These are phyloP conservation scores for Andricus grossulariae DNA, from an alignment of 1,140 invertebrate species.

Conservation along the genomic window DNA sequence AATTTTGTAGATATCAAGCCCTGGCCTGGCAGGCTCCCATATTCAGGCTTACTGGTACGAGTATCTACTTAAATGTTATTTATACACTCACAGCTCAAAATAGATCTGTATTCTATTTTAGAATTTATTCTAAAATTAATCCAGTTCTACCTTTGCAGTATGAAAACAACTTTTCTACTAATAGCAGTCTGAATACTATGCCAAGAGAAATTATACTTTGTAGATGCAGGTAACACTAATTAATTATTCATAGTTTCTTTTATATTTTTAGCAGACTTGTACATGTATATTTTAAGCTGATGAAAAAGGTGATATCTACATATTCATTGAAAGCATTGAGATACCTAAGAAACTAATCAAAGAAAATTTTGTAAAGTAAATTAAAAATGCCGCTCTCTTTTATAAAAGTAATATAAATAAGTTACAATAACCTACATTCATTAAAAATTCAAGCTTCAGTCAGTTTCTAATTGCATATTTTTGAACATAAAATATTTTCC, in stretches of 20 bases:
- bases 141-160: background rate
- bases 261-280: no score
- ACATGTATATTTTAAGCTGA: background rate
- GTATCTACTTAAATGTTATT: background rate
- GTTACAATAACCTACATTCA: no score
- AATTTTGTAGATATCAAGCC: background rate
- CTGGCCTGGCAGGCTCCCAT: constrained; percentile 7
- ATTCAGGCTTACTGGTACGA: background rate
- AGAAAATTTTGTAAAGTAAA: no score
- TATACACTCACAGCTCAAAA: background rate
- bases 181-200: background rate
- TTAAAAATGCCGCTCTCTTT: no score
- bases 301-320: no score
- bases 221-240: background rate
- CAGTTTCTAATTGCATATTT: no score
- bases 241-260: background rate
- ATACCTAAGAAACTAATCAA: no score
- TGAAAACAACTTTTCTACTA: background rate
- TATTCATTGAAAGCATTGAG: no score
- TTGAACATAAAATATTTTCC: no score
- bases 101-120: constrained; percentile 11
- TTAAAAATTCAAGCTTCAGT: no score
- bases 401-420: no score
- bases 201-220: background rate
- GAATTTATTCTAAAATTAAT: constrained; percentile 3